These are phyloP conservation scores for Eptatretus burgeri DNA, from an alignment of 2,113 vertebrate genomes.

Conservation along the genomic window DNA sequence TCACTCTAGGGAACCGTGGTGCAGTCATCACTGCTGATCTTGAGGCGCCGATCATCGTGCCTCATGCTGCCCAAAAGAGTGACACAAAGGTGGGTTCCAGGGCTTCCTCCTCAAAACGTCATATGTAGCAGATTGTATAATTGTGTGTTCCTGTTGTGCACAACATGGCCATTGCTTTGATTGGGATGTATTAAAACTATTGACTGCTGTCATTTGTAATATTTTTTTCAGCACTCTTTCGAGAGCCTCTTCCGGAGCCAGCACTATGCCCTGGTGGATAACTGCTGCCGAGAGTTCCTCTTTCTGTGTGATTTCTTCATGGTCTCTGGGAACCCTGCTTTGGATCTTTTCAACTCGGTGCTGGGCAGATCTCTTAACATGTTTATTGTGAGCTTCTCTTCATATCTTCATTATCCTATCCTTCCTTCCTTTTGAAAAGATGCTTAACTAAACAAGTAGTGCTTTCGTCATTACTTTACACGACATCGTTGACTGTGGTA, in stretches of 20 bases:
- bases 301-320: slow-evolving; percentile 71
- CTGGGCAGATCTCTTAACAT: slow-evolving; percentile 51
- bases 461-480: no score
- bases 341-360: slow-evolving; percentile 53
- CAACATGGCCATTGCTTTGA: no score
- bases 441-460: no score
- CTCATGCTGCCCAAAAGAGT: slow-evolving; percentile 47
- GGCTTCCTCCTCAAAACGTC: background rate
- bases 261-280: slow-evolving; percentile 59
- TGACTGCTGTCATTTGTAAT: no score
- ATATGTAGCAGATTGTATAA: no score
- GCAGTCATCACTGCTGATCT: slow-evolving; percentile 38
- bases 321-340: slow-evolving; percentile 29
- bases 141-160: no score
- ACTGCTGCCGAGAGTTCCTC: slow-evolving; percentile 49
- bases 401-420: no score
- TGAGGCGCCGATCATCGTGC: slow-evolving; percentile 57
- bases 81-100: slow-evolving; percentile 25
- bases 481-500: no score
- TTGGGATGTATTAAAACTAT: no score
- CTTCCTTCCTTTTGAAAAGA: no score
- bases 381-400: slow-evolving; percentile 27
- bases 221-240: slow-evolving; percentile 32
- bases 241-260: slow-evolving; percentile 71
- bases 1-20: slow-evolving; percentile 53